These are phyloP conservation scores for Druon quercuslanigerum DNA, from an alignment of 1,140 invertebrate genomes.

Conservation along the genomic window DNA sequence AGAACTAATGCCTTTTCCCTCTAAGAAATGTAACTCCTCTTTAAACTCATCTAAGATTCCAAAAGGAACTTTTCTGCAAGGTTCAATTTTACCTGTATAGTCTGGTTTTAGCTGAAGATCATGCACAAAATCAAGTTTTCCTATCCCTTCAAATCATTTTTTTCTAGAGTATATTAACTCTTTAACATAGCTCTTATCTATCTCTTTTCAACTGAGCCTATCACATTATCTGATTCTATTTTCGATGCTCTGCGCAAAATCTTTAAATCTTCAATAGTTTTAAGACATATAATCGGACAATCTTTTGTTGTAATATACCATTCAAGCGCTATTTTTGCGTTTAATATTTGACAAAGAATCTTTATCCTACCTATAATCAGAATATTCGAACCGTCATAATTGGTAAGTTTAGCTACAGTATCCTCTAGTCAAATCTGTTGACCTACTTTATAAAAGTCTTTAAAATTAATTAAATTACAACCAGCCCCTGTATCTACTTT, in stretches of 20 bases:
- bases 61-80: constrained; percentile 53
- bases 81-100: constrained; percentile 39
- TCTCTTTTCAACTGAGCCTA: background rate
- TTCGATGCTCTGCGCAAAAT: background rate
- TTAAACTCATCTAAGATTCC: constrained; percentile 45
- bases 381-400: too few relatives aligned
- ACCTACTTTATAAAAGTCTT: too few relatives aligned
- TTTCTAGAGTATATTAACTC: too few relatives aligned
- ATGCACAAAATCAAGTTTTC: constrained; percentile 38
- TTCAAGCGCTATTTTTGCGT: too few relatives aligned
- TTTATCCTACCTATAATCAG: too few relatives aligned
- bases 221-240: background rate
- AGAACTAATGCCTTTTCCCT: constrained; percentile 42
- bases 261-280: constrained; percentile 16
- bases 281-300: constrained; percentile 28
- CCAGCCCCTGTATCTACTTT: too few relatives aligned
- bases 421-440: too few relatives aligned
- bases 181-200: too few relatives aligned
- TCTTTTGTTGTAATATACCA: too few relatives aligned
- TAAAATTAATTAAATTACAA: too few relatives aligned
- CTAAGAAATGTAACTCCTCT: constrained; percentile 50
- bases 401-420: too few relatives aligned
- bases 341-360: too few relatives aligned
- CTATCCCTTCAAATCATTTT: constrained; percentile 40
- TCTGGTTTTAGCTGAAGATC: constrained; percentile 44